phyloP scores from a whole-genome alignment of 2,888 invertebrate species.

The Amiota minor region DNA sequence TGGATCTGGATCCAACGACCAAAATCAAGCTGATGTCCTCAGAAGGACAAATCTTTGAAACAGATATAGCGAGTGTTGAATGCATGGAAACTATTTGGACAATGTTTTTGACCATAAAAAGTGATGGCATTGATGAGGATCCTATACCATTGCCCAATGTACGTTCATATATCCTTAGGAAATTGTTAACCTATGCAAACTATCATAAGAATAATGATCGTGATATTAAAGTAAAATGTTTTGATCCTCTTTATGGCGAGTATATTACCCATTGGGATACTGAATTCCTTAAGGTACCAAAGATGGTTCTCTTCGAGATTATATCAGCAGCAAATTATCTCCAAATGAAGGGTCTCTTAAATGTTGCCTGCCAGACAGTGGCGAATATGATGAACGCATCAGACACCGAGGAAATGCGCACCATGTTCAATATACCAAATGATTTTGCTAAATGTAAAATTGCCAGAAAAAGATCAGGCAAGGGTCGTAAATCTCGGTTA shows the following conservation, averaged over 20 bases:
- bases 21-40: constrained; percentile 10
- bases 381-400: constrained; percentile 12
- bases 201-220: constrained; percentile 22
- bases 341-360: constrained; percentile 13
- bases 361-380: constrained; percentile 17
- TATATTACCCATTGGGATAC: constrained; percentile 1
- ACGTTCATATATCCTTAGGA: constrained; percentile 13
- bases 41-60: constrained; percentile 22
- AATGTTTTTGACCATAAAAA: constrained; percentile 6
- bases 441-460: background rate
- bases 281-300: constrained; percentile 9
- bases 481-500: no score
- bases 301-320: constrained; percentile 15
- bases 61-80: background rate
- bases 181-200: constrained; percentile 20
- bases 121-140: background rate
- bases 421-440: constrained; percentile 17
- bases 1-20: background rate
- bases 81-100: constrained; percentile 22
- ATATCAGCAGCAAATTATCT: constrained; percentile 19
- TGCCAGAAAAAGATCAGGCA: background rate
- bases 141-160: constrained; percentile 22
- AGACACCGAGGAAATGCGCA: constrained; percentile 1
- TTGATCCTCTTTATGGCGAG: background rate
- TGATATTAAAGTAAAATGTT: background rate